phyloP scores from a whole-genome alignment of 1,140 invertebrate genomes.

The Coelopa frigida region DNA sequence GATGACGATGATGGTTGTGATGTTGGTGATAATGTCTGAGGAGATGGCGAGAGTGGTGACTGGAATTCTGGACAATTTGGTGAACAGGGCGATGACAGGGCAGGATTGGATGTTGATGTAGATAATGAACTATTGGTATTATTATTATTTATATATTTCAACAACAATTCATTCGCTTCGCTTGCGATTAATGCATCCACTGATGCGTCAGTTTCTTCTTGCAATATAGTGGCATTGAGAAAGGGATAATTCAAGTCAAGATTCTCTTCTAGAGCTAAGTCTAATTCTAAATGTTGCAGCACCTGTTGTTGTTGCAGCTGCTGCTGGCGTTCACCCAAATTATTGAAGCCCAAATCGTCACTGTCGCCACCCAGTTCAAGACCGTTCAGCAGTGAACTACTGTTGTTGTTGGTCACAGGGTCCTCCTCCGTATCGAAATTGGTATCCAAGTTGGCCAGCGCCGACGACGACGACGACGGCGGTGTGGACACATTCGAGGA shows the following conservation, averaged over 20 bases:
- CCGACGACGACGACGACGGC: constrained; percentile 9
- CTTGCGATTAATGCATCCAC: too few species aligned
- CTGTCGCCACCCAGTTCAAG: constrained; percentile 3
- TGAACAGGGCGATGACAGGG: too few species aligned
- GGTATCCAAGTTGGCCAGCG: constrained; percentile 3
- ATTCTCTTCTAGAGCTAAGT: constrained; percentile 22
- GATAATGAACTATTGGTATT: too few species aligned
- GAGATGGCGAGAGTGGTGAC: too few species aligned
- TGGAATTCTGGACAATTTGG: too few species aligned
- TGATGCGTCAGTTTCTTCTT: too few species aligned
- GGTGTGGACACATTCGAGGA: too few species aligned
- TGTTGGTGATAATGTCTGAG: neutral
- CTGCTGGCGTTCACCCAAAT: neutral
- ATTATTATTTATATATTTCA: too few species aligned
- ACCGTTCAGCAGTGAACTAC: neutral
- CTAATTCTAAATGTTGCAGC: constrained; percentile 36
- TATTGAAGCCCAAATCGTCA: neutral
- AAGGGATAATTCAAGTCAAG: constrained; percentile 14
- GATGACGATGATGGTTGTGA: neutral
- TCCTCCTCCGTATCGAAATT: constrained; percentile 2
- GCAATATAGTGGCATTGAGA: too few species aligned
- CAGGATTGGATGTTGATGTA: too few species aligned
- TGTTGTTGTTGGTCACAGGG: neutral
- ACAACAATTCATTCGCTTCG: too few species aligned
- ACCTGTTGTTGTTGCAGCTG: constrained; percentile 31